Evolutionary conservation across 2,113 vertebrate genomes (phyloP).

Genomic region (Dipodomys spectabilis): DNA sequence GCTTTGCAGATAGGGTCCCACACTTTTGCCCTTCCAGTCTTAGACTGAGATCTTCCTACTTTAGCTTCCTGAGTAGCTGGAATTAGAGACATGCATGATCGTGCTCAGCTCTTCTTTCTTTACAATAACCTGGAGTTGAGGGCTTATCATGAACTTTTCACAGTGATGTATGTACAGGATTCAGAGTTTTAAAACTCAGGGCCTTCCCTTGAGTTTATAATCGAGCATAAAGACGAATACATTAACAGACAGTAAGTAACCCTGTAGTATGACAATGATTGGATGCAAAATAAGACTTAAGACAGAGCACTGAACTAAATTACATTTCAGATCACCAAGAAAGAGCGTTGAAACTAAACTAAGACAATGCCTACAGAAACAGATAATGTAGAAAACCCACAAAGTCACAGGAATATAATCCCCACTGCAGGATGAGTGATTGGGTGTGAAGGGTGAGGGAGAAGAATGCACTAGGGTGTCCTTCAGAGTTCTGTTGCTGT

Average conservation of each 20-base stretch:
- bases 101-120: neutral
- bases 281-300: neutral
- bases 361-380: neutral
- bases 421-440: neutral
- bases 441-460: neutral
- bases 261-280: neutral
- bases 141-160: neutral
- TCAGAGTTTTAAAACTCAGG: neutral
- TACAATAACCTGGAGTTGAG: neutral
- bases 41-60: too few relatives aligned
- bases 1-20: too few relatives aligned
- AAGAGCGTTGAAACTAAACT: neutral
- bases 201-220: neutral
- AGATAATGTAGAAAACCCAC: neutral
- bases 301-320: neutral
- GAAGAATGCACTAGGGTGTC: too few relatives aligned
- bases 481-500: neutral
- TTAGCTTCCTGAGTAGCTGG: neutral
- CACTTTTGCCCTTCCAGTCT: too few relatives aligned
- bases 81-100: neutral
- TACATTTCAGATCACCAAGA: neutral
- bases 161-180: too few relatives aligned
- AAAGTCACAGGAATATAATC: neutral
- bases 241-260: neutral
- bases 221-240: neutral